Base-by-base conservation (phyloP, 2,888 invertebrate genomes). In the Microplitis manilae region DNA sequence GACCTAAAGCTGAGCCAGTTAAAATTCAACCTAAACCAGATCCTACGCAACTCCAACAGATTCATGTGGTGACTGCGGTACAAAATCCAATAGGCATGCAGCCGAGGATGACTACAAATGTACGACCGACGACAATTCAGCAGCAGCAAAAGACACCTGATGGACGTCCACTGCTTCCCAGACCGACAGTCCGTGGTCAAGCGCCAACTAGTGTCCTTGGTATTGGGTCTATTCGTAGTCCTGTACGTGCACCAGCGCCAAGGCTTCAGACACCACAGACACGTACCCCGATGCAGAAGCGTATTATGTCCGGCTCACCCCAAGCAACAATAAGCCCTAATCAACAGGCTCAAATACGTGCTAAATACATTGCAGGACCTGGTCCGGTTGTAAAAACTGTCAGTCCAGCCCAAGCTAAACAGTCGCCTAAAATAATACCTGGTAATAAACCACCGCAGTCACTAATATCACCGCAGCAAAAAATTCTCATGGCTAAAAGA, bases 11-110 rank as follows among this genome's bases (percentile, higher is more conserved):
- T 17, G 89, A 90, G 75, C 90, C 89, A 8, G 85, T 90, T 62
- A 90, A 90, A 79, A 90, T 90, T 75, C 89, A 89, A 72, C 90
- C 90, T 9, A 90, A 89, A 76, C 90, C 90, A n/a, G 89, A 89
- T 77, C 88, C 86, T 67, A 84, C 80, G 80, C 86, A 83, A 81
- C 15, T 70, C 6, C 89, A 86, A 75, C 90, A 90, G 82, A 89
- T 89, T 80, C 90, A 90, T 79, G 87, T 89, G 9, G 88, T 90
- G 20, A 86, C 89, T 39, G 88, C 90, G 8, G 86, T 90, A 13
- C 86, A 85, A 41, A 81, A 83, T 59, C 85, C 87, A 0, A 81
- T 88, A 77, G 81, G 84, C 6, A 68, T 88, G 13, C 88, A 87
- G 15, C 85, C 88, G 5, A 82, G 88, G 80, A 80, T 88, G 77